These are phyloP conservation scores for Thecophora atra DNA, from an alignment of 2,888 invertebrate genomes.

Conservation along the genomic window DNA sequence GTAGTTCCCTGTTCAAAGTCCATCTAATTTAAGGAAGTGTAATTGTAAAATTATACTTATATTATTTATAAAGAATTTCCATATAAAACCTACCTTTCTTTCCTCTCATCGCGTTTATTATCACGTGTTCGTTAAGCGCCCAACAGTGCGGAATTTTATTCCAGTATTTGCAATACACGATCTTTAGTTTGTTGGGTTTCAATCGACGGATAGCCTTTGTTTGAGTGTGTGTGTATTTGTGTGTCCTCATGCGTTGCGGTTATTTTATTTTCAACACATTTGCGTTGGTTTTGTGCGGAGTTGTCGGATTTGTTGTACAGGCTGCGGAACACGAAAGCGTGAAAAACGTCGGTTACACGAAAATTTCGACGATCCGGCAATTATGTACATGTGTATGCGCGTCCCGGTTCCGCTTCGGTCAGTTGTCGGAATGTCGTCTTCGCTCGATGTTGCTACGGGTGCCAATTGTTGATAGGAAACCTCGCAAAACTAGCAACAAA, in stretches of 20 bases:
- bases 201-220: not conserved
- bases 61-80: too few relatives aligned
- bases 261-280: slow-evolving; percentile 26
- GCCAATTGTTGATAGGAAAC: not conserved
- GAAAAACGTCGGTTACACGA: slow-evolving; percentile 1
- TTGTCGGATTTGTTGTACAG: slow-evolving; percentile 21
- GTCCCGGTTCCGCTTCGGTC: not conserved
- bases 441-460: not conserved
- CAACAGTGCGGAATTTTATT: too few relatives aligned
- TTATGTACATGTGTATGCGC: not conserved
- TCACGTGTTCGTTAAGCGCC: too few relatives aligned
- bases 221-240: not conserved
- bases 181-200: too few relatives aligned
- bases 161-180: too few relatives aligned
- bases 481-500: not conserved
- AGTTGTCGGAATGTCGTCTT: not conserved
- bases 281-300: not conserved
- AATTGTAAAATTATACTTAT: too few relatives aligned
- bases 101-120: too few relatives aligned
- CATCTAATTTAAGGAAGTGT: too few relatives aligned
- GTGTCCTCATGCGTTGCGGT: not conserved
- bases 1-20: not conserved
- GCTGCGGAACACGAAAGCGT: slow-evolving; percentile 10
- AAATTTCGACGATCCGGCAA: slow-evolving; percentile 1
- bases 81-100: too few relatives aligned